A percentile compares a stretch with the other conserved stretches of the same genome.
These are phyloP conservation scores for Tipula unca DNA, from an alignment of 2,888 invertebrate genomes.

Conservation along the genomic window DNA sequence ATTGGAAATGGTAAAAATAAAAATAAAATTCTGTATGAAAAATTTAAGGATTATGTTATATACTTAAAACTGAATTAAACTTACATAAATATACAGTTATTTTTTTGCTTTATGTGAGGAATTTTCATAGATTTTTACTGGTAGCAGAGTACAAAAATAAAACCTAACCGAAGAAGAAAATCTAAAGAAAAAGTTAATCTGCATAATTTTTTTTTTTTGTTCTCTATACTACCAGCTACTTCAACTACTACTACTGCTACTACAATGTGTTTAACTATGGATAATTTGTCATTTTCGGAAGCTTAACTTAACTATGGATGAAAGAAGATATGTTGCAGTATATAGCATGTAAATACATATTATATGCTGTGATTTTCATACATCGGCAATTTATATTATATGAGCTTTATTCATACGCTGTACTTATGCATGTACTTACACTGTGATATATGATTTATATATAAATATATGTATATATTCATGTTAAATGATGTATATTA, in stretches of 20 bases:
- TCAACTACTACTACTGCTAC: background rate
- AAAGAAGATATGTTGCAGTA: background rate
- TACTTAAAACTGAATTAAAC: constrained; percentile 4
- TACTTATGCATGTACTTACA: background rate
- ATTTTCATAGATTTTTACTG: background rate
- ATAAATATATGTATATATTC: background rate
- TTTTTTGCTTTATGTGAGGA: background rate
- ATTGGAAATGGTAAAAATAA: background rate
- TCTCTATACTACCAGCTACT: background rate
- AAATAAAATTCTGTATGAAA: background rate
- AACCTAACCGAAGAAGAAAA: background rate
- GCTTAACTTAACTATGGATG: background rate
- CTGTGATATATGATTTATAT: background rate
- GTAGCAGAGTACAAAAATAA: background rate
- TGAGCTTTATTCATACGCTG: background rate
- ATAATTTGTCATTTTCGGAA: background rate
- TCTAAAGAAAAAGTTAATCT: background rate
- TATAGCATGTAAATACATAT: too few relatives aligned
- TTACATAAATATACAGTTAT: background rate
- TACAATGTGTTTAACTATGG: background rate
- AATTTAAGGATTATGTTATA: background rate
- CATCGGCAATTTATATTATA: background rate
- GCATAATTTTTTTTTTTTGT: background rate
- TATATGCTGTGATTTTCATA: background rate
- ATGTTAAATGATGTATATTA: background rate